Evolutionary conservation across 2,888 invertebrate species (phyloP), one percentile per base, ranked within the genome.

Genomic region (Callosobruchus maculatus): DNA sequence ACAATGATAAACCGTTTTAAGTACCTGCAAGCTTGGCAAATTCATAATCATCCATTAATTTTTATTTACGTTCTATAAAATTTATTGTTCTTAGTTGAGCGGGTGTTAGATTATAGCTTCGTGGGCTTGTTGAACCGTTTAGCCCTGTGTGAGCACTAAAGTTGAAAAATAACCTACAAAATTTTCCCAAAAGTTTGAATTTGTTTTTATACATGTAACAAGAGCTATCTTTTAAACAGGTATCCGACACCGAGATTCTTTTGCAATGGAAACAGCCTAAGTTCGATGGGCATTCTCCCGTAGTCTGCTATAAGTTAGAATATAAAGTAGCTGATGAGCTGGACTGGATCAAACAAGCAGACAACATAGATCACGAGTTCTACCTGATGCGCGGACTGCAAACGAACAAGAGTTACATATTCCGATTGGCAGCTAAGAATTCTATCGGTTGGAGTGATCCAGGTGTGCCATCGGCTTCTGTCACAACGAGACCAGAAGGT

Each of bases 261-360:
- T 88, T 99, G 0, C 91, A 94, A 74, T 99, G 99, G 99, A 95
- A 96, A 83, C 95, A 96, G 79, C 98, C 99, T 0, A 94, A 94
- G 80, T 92, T 94, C 84, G 96, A 97, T 84, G 98, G 98, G 20
- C 95, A 97, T 85, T 92, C 97, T 0, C 92, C 95, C 9, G 95
- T 98, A 0, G 88, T 96, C 66, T 96, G 96, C 85, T 99, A 98
- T 88, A 93, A 93, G 81, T 89, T 99, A 20, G 97, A 99, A 86
- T 93, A 92, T 85, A 94, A 94, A 84, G 89, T 90, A 7, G 92
- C 91, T 5, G 92, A 94, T 82, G 91, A 92, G 73, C 90, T 93
- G 74, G 93, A 95, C 71, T 99, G 99, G 99, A 91, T 90, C 21
- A 93, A 94, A 70, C 92, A 95, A 22, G 95, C 94, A 2, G 93